Conservation (phyloP, 2,113 vertebrate genomes). For the Furnarius figulus region DNA sequence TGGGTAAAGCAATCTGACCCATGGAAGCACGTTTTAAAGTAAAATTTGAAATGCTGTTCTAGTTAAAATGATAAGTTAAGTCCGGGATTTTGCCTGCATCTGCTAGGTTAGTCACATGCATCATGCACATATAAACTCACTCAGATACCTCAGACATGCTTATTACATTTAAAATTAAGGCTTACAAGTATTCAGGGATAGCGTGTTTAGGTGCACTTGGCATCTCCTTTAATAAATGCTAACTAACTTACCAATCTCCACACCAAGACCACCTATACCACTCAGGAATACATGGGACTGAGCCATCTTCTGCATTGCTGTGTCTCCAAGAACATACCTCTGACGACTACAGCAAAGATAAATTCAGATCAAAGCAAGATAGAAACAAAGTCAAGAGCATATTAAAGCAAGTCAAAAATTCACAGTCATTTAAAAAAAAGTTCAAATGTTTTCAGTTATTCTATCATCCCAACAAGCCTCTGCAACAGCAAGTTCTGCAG, state of each 20-base stretch:
- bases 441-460: neutral
- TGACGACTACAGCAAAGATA: constrained; percentile 84
- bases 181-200: neutral
- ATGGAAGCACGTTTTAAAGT: neutral
- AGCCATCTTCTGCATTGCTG: constrained; percentile 98
- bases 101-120: neutral
- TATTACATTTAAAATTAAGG: neutral
- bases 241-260: constrained; percentile 89
- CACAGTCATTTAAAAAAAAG: neutral
- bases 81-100: neutral
- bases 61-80: neutral
- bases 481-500: neutral
- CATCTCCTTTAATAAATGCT: neutral
- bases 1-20: neutral
- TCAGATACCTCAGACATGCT: neutral
- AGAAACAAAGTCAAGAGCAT: neutral
- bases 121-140: neutral
- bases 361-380: neutral
- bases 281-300: constrained; percentile 93
- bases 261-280: constrained; percentile 91
- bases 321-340: constrained; percentile 96
- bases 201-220: neutral
- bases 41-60: neutral
- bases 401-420: neutral
- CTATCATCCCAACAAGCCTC: neutral